A percentile compares a stretch with the other conserved stretches of the same genome.
These are phyloP conservation scores for Muntiacus reevesi DNA, from an alignment of 2,113 vertebrate species.

Conservation along the genomic window DNA sequence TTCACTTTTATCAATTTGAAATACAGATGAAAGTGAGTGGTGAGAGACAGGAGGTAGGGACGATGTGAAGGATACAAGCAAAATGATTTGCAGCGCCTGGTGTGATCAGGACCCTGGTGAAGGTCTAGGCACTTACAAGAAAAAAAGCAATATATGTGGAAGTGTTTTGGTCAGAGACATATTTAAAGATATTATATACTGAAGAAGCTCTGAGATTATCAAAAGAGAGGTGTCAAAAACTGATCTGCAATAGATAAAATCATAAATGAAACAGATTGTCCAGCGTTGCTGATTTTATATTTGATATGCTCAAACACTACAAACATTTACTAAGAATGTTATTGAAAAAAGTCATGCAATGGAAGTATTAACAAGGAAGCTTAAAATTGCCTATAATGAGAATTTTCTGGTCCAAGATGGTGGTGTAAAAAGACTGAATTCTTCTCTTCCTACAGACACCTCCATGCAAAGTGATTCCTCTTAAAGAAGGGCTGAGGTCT, in stretches of 20 bases:
- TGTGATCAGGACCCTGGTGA: not conserved
- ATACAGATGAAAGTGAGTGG: not conserved
- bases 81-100: not conserved
- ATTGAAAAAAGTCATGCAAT: not conserved
- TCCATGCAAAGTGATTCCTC: not conserved
- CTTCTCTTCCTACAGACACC: not conserved
- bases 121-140: not conserved
- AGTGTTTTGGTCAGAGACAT: not conserved
- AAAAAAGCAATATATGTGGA: not conserved
- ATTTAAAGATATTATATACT: not conserved
- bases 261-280: not conserved
- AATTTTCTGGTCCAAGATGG: not conserved
- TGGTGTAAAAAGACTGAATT: not conserved
- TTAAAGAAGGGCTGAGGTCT: not conserved
- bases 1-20: not conserved
- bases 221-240: not conserved
- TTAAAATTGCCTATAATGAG: not conserved
- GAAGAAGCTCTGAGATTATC: not conserved
- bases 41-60: not conserved
- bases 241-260: not conserved
- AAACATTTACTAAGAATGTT: not conserved
- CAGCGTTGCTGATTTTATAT: not conserved
- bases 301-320: not conserved
- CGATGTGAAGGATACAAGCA: fast-evolving
- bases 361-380: not conserved